Conservation (phyloP, 2,888 invertebrate genomes). For the Synanthedon myopaeformis region DNA sequence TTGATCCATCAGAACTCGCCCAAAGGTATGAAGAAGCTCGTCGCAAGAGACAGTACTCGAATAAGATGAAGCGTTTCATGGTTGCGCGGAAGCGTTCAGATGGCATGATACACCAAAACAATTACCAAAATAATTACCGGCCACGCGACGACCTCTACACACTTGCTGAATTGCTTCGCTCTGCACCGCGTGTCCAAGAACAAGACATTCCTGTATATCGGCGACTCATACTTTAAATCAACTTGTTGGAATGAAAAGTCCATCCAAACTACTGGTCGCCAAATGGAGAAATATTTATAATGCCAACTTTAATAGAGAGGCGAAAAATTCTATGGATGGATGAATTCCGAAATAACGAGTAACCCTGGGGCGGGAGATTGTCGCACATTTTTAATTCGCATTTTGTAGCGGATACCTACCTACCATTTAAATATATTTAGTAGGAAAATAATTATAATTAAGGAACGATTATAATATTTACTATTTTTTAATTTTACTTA, state of each 20-base stretch:
- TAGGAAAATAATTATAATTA: constrained; percentile 18
- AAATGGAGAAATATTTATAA: background rate
- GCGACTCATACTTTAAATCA: constrained; percentile 70
- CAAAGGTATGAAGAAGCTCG: constrained; percentile 60
- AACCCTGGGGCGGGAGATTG: constrained; percentile 37
- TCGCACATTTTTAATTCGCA: constrained; percentile 57
- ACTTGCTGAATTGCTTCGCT: constrained; percentile 68
- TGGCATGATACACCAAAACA: constrained; percentile 41
- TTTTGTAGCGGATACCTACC: constrained; percentile 51
- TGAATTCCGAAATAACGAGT: too few species aligned
- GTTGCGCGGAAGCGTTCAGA: constrained; percentile 70
- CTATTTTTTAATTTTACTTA: constrained; percentile 1
- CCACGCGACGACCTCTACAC: constrained; percentile 72
- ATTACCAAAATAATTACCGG: constrained; percentile 42
- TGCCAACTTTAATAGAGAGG: background rate
- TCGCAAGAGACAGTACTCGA: constrained; percentile 60
- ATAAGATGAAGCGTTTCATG: constrained; percentile 73
- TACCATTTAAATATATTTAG: constrained; percentile 29
- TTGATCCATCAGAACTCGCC: constrained; percentile 51
- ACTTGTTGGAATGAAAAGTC: constrained; percentile 3
- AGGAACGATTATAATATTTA: constrained; percentile 13
- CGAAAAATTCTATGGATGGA: background rate
- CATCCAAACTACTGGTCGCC: background rate
- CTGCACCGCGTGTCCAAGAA: constrained; percentile 63
- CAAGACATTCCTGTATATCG: constrained; percentile 72